Base-by-base conservation (phyloP, 2,797 vertebrate species). In the Platalea minor region DNA sequence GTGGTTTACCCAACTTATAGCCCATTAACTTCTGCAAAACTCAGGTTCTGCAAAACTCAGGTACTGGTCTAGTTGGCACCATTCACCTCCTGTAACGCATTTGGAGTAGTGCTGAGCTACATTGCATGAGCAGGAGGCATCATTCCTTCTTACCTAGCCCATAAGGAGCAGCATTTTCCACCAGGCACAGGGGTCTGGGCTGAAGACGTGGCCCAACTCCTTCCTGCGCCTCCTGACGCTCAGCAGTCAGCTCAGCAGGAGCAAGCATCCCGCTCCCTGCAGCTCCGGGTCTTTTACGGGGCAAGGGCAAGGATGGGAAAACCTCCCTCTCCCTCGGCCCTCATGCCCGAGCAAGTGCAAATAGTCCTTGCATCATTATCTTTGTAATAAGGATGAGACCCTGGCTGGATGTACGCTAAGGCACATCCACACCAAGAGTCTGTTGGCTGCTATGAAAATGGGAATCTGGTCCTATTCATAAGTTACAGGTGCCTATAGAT, bases 71-170 rank as follows among this genome's bases (percentile, higher is more conserved):
- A 41, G 72, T 4, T 67, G 60, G 43, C 37, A 79, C 21, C 43
- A n/a, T 16, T 33, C 33, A 50, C 9, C 26, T 50, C 53, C 21
- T 33, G 13, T 43, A 33, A 59, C 11, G 13, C 2, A 17, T 7
- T 26, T 0, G 0, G 39, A n/a, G 24, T 4, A 10, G 15, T 54
- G 50, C 45, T 33, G 20, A 84, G 51, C 39, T 57, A 37, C 12
- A 4, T 0, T 10, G 14, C 21, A 37, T 5, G 31, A 56, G 26
- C 61, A 37, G 51, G 21, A 85, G 12, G 13, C 17, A n/a, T 18
- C 37, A 15, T 10, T 26, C 31, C 53, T 53, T n/a, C 37, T 53
- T 17, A 39, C 35, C 39, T 33, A 80, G 45, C 56, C 63, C 21
- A 5, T 1, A 12, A 0, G 7, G 54, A 64, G 39, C 7, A 13